Conservation (phyloP, 1,140 invertebrate genomes). For the Stegodyphus dumicola region DNA sequence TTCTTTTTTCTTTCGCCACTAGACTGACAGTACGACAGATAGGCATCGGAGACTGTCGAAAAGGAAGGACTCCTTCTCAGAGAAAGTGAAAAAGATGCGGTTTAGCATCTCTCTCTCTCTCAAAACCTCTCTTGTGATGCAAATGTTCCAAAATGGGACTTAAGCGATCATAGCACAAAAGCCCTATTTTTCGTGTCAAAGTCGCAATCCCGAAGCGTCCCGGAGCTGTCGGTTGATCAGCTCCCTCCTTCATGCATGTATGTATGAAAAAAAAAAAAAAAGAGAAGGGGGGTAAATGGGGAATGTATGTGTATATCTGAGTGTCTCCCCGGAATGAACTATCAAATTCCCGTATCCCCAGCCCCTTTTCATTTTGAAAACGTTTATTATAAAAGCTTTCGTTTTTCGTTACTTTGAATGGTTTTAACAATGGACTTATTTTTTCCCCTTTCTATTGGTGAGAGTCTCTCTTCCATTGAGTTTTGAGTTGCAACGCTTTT, state of each 20-base stretch:
- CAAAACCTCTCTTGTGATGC: conserved; percentile 12
- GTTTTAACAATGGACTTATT: background rate
- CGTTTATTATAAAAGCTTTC: conserved; percentile 17
- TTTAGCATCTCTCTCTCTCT: background rate
- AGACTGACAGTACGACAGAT: no score
- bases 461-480: background rate
- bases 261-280: no score
- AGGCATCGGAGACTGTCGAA: no score
- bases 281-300: no score
- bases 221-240: background rate
- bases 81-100: background rate
- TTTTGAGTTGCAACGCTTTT: background rate
- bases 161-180: background rate
- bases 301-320: background rate
- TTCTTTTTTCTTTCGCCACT: no score
- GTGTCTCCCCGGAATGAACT: background rate
- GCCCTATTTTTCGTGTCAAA: background rate
- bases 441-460: background rate
- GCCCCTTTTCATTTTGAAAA: background rate
- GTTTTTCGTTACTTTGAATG: background rate
- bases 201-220: background rate
- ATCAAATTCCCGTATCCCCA: background rate
- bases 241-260: no score
- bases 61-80: no score
- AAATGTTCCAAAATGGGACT: conserved; percentile 19